These are phyloP conservation scores for Listronotus oregonensis DNA, from an alignment of 1,140 invertebrate genomes.

Conservation along the genomic window DNA sequence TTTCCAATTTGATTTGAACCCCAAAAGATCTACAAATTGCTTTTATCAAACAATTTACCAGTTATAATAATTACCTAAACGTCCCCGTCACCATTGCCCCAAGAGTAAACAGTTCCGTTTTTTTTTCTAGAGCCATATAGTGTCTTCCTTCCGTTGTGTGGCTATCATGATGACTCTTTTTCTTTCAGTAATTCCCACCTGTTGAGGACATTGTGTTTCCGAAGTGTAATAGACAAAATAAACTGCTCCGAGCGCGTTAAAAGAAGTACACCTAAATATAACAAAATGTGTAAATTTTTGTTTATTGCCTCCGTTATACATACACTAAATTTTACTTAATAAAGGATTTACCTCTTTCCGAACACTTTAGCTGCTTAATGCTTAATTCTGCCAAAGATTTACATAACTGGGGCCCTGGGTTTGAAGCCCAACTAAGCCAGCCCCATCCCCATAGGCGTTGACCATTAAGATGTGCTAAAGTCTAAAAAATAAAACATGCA, in stretches of 20 bases:
- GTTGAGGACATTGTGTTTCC: conserved; percentile 64
- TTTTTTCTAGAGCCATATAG: conserved; percentile 73
- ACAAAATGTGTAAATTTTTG: too few relatives aligned
- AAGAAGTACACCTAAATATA: conserved; percentile 22
- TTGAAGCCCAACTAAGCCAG: conserved; percentile 58
- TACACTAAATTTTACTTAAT: neutral
- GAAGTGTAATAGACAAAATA: conserved; percentile 69
- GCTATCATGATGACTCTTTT: conserved; percentile 74
- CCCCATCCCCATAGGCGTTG: conserved; percentile 50
- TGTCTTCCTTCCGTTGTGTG: conserved; percentile 79
- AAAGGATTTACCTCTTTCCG: conserved; percentile 61
- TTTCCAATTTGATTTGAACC: too few relatives aligned
- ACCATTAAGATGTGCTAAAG: conserved; percentile 38
- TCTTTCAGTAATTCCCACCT: conserved; percentile 63
- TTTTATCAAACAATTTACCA: too few relatives aligned
- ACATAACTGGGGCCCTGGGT: conserved; percentile 61
- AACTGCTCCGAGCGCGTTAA: conserved; percentile 61
- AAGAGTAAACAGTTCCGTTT: conserved; percentile 77
- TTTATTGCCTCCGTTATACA: too few relatives aligned
- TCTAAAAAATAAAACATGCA: conserved; percentile 31
- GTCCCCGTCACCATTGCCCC: conserved; percentile 81
- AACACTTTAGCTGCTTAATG: conserved; percentile 70
- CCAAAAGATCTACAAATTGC: too few relatives aligned
- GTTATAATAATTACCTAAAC: conserved; percentile 64
- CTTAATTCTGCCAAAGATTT: conserved; percentile 67